A percentile compares a stretch with the other conserved stretches of the same genome.
phyloP scores from a whole-genome alignment of 2,113 vertebrate species.

The Mungos mungo region DNA sequence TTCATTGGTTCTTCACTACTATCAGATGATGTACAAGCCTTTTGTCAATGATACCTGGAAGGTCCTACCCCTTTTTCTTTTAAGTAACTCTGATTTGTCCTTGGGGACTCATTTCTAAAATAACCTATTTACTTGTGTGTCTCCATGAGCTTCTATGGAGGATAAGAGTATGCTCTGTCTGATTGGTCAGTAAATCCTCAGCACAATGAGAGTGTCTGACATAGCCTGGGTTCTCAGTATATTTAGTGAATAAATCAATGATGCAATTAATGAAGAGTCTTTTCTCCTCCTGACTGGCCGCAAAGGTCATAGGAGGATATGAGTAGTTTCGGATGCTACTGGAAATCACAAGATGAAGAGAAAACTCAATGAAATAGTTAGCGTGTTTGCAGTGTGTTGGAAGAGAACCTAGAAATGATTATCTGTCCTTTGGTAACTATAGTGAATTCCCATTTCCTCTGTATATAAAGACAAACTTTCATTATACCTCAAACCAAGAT shows the following conservation, averaged over 20 bases:
- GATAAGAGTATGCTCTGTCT: background rate
- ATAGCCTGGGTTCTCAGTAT: background rate
- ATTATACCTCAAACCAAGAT: background rate
- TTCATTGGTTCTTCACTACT: background rate
- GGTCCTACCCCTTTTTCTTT: background rate
- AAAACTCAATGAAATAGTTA: background rate
- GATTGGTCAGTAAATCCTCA: background rate
- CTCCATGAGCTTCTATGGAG: background rate
- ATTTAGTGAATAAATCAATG: background rate
- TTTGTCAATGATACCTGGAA: background rate
- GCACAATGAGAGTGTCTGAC: background rate
- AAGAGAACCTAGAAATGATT: background rate
- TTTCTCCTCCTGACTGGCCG: background rate
- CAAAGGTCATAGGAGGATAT: background rate
- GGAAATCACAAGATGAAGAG: background rate
- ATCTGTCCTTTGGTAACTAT: slow-evolving; percentile 32
- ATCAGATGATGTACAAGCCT: background rate
- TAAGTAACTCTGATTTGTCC: background rate
- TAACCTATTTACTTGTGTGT: background rate
- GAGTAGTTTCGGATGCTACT: background rate
- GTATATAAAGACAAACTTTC: background rate
- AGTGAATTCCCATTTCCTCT: slow-evolving; percentile 31
- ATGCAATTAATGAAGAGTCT: background rate
- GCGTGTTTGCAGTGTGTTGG: background rate
- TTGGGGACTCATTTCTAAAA: background rate